phyloP scores from a whole-genome alignment of 2,888 invertebrate species.

The Hypena proboscidalis region DNA sequence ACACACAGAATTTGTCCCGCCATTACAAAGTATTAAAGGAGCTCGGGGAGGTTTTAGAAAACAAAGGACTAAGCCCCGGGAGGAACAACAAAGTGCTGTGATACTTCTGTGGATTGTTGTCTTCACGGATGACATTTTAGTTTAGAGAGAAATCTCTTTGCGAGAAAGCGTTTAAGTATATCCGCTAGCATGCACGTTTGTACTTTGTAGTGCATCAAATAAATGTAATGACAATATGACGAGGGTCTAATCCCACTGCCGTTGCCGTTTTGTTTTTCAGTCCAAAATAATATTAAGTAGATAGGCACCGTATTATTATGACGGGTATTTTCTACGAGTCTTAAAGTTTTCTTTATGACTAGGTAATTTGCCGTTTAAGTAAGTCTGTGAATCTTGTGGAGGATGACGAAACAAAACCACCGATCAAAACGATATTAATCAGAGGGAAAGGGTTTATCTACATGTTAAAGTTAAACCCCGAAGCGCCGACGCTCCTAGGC shows the following conservation, averaged over 20 bases:
- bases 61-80: slow-evolving; percentile 75
- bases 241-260: not conserved
- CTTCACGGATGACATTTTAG: slow-evolving; percentile 69
- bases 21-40: slow-evolving; percentile 76
- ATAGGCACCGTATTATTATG: too few species aligned
- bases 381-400: too few species aligned
- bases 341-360: too few species aligned
- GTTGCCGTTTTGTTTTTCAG: not conserved
- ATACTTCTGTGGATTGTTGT: slow-evolving; percentile 68
- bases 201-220: slow-evolving; percentile 23
- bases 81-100: slow-evolving; percentile 72
- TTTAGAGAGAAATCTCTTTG: slow-evolving; percentile 65
- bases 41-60: slow-evolving; percentile 68
- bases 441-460: too few species aligned
- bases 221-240: slow-evolving; percentile 8
- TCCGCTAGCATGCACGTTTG: slow-evolving; percentile 23
- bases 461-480: too few species aligned
- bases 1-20: slow-evolving; percentile 67
- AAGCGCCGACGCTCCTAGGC: too few species aligned
- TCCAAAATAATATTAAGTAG: too few species aligned
- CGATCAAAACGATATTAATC: too few species aligned
- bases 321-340: too few species aligned
- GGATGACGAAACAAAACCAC: too few species aligned
- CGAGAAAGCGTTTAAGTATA: slow-evolving; percentile 46
- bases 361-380: too few species aligned